A percentile compares a stretch with the other conserved stretches of the same genome.
These are phyloP conservation scores for Thinocorus orbignyianus DNA, from an alignment of 2,113 vertebrate genomes.

Conservation along the genomic window DNA sequence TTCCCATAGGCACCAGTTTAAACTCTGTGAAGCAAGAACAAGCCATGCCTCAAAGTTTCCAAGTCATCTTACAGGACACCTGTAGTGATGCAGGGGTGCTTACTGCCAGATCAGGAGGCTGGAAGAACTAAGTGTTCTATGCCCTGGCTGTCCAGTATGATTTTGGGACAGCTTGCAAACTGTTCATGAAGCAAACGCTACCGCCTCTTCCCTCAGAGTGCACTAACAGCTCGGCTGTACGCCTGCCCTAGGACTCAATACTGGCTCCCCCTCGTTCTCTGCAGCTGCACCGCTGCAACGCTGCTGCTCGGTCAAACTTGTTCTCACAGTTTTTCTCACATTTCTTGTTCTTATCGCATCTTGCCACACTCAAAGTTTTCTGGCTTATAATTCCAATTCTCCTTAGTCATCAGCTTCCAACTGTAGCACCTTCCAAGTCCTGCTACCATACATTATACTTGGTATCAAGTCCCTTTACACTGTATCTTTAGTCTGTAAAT, in stretches of 20 bases:
- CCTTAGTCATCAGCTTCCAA: not conserved
- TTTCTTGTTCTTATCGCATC: not conserved
- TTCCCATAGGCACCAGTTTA: not conserved
- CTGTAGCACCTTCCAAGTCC: not conserved
- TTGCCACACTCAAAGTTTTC: not conserved
- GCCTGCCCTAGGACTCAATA: not conserved
- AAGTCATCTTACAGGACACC: not conserved
- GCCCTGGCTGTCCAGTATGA: not conserved
- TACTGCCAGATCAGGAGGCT: not conserved
- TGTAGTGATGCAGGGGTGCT: not conserved
- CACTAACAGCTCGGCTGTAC: accelerated
- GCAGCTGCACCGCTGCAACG: not conserved
- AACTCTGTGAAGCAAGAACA: not conserved
- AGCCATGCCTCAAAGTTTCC: conserved; percentile 8
- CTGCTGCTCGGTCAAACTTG: not conserved
- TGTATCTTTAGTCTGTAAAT: not conserved
- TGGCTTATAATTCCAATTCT: not conserved
- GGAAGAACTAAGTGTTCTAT: not conserved
- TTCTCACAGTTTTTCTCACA: not conserved
- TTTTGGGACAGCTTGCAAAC: not conserved
- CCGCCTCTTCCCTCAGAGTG: not conserved
- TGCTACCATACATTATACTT: not conserved
- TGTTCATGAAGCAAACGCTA: not conserved
- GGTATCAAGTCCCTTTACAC: accelerated
- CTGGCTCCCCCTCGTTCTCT: accelerated